Conservation (phyloP, 2,113 vertebrate species). For the Alouatta palliata region DNA sequence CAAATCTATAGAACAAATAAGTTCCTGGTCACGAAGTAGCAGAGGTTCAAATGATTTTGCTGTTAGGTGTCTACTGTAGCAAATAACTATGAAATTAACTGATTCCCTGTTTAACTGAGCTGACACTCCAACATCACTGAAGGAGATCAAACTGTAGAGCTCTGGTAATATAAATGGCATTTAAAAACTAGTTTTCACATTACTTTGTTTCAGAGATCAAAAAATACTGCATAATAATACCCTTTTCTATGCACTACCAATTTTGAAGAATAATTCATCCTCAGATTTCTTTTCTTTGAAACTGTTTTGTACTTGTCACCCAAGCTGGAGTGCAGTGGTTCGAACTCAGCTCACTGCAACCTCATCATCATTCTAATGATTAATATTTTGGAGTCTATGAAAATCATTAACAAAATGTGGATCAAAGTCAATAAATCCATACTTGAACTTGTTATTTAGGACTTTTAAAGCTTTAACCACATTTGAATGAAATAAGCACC, state of each 20-base stretch:
- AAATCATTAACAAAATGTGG: conserved; percentile 29
- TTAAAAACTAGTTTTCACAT: conserved; percentile 31
- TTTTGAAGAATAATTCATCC: conserved; percentile 25
- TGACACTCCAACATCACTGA: not conserved
- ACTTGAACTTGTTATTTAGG: not conserved
- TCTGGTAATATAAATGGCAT: conserved; percentile 14
- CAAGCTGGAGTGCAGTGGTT: no score
- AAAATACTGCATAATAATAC: not conserved
- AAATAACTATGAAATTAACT: conserved; percentile 8
- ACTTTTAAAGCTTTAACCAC: conserved; percentile 47
- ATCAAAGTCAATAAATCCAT: conserved; percentile 44
- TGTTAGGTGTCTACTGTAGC: not conserved
- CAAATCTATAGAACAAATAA: conserved; percentile 20
- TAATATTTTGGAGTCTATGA: conserved; percentile 37
- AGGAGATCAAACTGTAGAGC: not conserved
- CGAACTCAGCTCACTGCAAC: no score
- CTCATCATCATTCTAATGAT: not conserved
- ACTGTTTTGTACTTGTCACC: no score
- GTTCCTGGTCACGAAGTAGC: not conserved
- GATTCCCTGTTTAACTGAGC: not conserved
- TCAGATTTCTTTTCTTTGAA: not conserved
- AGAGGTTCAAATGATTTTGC: conserved; percentile 34
- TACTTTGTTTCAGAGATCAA: not conserved
- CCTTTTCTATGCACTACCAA: not conserved
- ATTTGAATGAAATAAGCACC: conserved; percentile 35